Evolutionary conservation across 2,888 invertebrate genomes (phyloP).

Genomic region (Idaea dimidiata): DNA sequence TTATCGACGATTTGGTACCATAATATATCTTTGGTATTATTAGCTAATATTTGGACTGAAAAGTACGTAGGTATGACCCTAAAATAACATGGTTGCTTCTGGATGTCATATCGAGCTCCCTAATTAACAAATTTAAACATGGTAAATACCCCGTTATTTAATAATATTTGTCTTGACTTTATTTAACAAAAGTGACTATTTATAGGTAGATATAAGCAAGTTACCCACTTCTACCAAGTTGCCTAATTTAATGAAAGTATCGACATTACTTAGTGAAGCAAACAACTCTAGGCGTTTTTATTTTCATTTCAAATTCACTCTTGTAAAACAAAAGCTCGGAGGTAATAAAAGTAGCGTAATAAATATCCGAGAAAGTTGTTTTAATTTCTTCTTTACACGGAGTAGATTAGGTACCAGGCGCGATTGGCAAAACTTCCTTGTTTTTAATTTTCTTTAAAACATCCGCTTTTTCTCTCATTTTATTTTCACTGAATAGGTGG

Average conservation of each 20-base stretch:
- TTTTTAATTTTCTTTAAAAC: constrained; percentile 81
- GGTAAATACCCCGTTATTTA: no score
- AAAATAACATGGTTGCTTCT: no score
- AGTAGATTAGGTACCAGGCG: constrained; percentile 71
- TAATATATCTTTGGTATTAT: no score
- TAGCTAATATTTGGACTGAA: no score
- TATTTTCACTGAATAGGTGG: constrained; percentile 73
- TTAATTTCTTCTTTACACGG: constrained; percentile 79
- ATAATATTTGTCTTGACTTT: no score
- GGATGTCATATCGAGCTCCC: no score
- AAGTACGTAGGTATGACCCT: no score
- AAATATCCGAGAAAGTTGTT: constrained; percentile 79
- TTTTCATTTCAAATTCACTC: constrained; percentile 57
- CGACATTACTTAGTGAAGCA: constrained; percentile 1
- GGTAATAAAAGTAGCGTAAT: constrained; percentile 73
- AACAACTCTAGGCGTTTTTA: neutral
- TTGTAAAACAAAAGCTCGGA: constrained; percentile 56
- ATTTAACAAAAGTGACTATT: no score
- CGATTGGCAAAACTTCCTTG: constrained; percentile 77
- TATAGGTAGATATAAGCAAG: neutral
- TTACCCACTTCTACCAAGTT: neutral
- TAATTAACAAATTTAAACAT: no score
- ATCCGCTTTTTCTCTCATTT: constrained; percentile 73
- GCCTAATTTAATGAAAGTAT: neutral
- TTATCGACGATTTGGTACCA: no score